phyloP scores from a whole-genome alignment of 2,888 invertebrate species.

The Heliconius sara region DNA sequence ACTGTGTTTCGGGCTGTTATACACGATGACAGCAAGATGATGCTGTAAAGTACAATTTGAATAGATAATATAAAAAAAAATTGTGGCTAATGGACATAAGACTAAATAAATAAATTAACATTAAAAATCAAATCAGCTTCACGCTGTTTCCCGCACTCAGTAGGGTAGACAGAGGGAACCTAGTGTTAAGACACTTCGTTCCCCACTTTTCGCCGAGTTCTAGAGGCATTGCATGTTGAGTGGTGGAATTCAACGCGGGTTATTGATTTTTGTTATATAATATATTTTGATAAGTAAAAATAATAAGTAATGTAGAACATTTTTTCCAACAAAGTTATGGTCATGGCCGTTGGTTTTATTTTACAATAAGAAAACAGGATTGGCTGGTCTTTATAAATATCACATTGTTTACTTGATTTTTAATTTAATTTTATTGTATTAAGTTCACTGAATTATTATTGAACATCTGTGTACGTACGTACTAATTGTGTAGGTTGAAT shows the following conservation, averaged over 20 bases:
- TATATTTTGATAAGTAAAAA: neutral
- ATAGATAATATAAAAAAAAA: neutral
- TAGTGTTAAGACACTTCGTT: too few relatives aligned
- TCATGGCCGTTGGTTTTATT: constrained; percentile 2
- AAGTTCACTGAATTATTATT: neutral
- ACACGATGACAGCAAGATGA: constrained; percentile 34
- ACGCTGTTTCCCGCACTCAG: too few relatives aligned
- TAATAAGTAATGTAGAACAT: neutral
- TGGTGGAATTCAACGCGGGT: too few relatives aligned
- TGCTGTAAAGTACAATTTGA: constrained; percentile 1
- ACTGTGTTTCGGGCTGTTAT: constrained; percentile 48
- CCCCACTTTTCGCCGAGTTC: too few relatives aligned
- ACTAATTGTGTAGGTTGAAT: neutral
- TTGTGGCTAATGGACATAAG: too few relatives aligned
- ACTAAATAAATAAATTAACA: too few relatives aligned
- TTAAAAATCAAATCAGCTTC: too few relatives aligned
- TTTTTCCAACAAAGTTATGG: neutral
- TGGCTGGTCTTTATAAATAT: neutral
- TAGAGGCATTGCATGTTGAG: too few relatives aligned
- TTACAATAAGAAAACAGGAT: neutral
- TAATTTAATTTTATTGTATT: neutral
- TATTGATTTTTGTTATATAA: too few relatives aligned
- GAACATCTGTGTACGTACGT: neutral
- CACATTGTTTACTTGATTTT: neutral
- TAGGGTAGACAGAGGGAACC: too few relatives aligned